A percentile compares a stretch with the other conserved stretches of the same genome.
phyloP scores from a whole-genome alignment of 2,113 vertebrate genomes.

The Menidia beryllina region DNA sequence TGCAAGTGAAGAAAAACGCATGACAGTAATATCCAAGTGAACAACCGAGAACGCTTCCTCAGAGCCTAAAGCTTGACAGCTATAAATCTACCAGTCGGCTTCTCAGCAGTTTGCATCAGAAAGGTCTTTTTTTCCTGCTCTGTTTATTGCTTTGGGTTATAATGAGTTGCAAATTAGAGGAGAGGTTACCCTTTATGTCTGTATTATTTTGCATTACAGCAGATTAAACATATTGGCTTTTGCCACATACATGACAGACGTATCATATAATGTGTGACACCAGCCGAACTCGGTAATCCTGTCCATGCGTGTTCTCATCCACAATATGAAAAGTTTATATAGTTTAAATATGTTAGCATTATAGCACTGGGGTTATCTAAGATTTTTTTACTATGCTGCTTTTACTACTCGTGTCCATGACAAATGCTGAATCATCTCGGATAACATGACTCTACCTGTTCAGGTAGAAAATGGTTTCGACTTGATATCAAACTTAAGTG shows the following conservation, averaged over 20 bases:
- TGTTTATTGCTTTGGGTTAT: not conserved
- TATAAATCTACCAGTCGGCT: constrained; percentile 8
- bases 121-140: constrained; percentile 1
- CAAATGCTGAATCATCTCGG: too few species aligned
- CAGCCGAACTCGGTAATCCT: too few species aligned
- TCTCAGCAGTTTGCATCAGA: constrained; percentile 16
- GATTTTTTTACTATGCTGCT: too few species aligned
- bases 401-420: too few species aligned
- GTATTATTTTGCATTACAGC: not conserved
- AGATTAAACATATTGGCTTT: not conserved
- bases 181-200: constrained; percentile 1
- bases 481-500: not conserved
- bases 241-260: too few species aligned
- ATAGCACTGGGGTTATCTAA: too few species aligned
- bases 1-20: constrained; percentile 29
- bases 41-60: constrained; percentile 27
- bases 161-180: constrained; percentile 28
- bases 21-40: constrained; percentile 12
- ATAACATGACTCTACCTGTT: too few species aligned
- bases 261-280: too few species aligned
- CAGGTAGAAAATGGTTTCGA: not conserved
- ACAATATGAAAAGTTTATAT: too few species aligned
- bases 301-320: too few species aligned
- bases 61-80: constrained; percentile 32
- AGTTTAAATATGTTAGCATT: too few species aligned